These are phyloP conservation scores for Phalacrocorax pelagicus DNA, from an alignment of 2,113 vertebrate species.

Conservation along the genomic window DNA sequence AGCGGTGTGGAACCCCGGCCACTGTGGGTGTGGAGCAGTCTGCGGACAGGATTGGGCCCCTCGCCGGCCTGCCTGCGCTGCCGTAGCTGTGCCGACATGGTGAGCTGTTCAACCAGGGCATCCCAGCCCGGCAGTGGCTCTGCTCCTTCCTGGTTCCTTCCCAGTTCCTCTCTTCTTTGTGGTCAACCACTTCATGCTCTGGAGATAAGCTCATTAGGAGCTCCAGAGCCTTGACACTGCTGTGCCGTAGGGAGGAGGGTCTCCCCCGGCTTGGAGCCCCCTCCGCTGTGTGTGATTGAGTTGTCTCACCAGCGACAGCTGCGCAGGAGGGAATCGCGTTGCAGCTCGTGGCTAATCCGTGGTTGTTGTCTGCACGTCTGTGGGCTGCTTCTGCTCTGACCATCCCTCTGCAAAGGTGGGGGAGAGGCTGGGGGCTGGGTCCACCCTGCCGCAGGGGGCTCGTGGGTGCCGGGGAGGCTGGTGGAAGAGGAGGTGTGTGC, in stretches of 20 bases:
- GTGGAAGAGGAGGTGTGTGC: neutral
- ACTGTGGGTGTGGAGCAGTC: neutral
- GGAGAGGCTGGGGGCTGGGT: neutral
- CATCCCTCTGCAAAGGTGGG: neutral
- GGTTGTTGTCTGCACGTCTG: fast-evolving
- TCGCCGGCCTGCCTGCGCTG: fast-evolving
- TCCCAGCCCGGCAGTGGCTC: neutral
- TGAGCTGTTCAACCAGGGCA: neutral
- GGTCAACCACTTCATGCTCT: neutral
- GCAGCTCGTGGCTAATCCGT: neutral
- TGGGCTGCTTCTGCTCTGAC: neutral
- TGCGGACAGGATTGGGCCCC: neutral
- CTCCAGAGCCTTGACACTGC: neutral
- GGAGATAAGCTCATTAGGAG: neutral
- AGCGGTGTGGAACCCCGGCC: neutral
- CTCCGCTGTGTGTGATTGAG: neutral
- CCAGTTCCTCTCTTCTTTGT: neutral
- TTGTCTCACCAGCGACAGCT: neutral
- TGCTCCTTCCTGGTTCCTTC: neutral
- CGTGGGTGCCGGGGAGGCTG: fast-evolving
- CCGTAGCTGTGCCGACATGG: neutral
- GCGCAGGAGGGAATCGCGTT: neutral
- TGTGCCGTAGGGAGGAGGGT: neutral
- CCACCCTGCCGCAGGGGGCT: fast-evolving
- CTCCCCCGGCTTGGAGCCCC: neutral